A percentile compares a stretch with the other conserved stretches of the same genome.
Evolutionary conservation across 2,113 vertebrate species (phyloP).

Genomic region (Lophura nycthemera): DNA sequence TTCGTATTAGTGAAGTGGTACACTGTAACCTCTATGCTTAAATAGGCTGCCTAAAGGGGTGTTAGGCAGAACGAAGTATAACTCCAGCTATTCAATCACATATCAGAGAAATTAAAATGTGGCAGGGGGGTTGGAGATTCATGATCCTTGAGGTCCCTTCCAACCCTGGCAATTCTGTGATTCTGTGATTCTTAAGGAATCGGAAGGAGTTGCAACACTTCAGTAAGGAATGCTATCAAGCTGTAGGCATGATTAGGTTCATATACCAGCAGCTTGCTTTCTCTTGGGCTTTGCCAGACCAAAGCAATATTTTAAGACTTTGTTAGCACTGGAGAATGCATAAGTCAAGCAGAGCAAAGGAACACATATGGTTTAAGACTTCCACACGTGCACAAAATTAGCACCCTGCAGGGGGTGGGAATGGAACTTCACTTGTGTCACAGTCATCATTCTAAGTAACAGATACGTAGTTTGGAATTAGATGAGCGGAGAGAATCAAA

Average conservation of each 20-base stretch:
- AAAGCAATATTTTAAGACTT: not conserved
- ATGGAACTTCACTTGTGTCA: not conserved
- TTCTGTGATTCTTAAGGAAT: no score
- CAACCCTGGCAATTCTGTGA: no score
- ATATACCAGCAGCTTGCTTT: not conserved
- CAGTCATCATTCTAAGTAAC: not conserved
- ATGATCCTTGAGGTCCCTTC: no score
- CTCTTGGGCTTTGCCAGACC: not conserved
- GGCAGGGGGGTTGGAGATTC: no score
- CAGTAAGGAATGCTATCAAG: not conserved
- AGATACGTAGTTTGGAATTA: conserved; percentile 7
- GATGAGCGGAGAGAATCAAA: not conserved
- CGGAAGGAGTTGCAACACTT: not conserved
- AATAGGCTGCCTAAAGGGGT: not conserved
- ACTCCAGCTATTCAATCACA: conserved; percentile 11
- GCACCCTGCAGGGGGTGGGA: not conserved
- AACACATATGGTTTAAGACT: not conserved
- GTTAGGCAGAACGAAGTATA: not conserved
- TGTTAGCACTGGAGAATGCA: not conserved
- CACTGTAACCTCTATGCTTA: not conserved
- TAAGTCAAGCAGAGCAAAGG: not conserved
- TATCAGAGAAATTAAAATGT: not conserved
- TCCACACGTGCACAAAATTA: not conserved
- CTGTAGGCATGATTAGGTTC: not conserved
- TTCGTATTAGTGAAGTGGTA: not conserved